Base-by-base conservation (phyloP, 2,113 vertebrate species). In the Hystrix cristata region DNA sequence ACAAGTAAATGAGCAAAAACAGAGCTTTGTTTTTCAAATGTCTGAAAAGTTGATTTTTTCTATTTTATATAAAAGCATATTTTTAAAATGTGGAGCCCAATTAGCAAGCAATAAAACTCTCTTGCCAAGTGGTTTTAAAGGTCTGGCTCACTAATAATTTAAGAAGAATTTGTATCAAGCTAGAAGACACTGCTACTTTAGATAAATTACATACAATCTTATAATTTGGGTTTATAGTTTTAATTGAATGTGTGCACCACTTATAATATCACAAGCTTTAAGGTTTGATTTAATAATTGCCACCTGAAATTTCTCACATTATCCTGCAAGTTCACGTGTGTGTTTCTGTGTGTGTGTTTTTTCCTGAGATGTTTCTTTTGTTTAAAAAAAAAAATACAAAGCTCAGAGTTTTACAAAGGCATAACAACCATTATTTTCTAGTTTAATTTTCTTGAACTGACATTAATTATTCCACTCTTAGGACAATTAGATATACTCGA, bases 231-330 rank as follows among this genome's bases (percentile, higher is more conserved):
- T 90, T 95, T 97, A 82, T 55, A 95, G 72, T 93, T 97, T 95
- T 98, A 96, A 98, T 98, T 97, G 93, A 94, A 98, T 94, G 82
- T 91, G 96, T 97, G 51, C 43, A 91, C 59, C 82, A 91, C 38
- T 95, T 96, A 94, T 43, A 97, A 94, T 97, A 94, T 97, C 92
- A 96, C 13, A 72, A 64, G 38, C 59, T 96, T 95, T 87, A 97
- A 96, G 85, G 92, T 94, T 95, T 97, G 94, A 98, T 83, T 97
- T 97, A 97, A 71, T 80, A 71, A 27, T 88, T 91, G 80, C 92
- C 19, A 90, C 78, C 14, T 96, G n/a, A 97, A 95, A 91, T 16
- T 62, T 92, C 43, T 95, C 64, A 81, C 2, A 0, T 86, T 91
- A 81, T 34, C 13, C 25, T 94, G 13, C 74, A 94, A 88, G 19